Evolutionary conservation across 2,113 vertebrate genomes (phyloP), one percentile per base, ranked within the genome.

Genomic region (Apistogramma diplotaenia): DNA sequence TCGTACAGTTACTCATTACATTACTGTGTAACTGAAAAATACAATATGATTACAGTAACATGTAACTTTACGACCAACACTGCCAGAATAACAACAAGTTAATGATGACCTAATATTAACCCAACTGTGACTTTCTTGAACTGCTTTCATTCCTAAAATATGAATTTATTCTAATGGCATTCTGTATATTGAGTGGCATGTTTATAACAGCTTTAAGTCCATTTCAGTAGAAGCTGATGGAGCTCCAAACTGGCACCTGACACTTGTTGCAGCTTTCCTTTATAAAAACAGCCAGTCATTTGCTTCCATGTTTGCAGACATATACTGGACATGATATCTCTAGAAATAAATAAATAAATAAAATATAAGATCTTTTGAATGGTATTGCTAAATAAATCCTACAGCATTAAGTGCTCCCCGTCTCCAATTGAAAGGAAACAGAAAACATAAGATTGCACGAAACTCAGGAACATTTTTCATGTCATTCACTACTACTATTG

Each of bases 281-380:
- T n/a, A n/a, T n/a, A n/a, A n/a, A n/a, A n/a, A n/a, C n/a, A 29
- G 40, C 23, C 23, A 49, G 5, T 70, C 46, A 49, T 49, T 3
- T 0, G 23, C 40, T 49, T 67, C 62, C 0, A 0, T 67, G 23
- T 49, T 67, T 67, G 25, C 62, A 67, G 40, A 49, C 1, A 49
- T 23, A 46, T 46, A 62, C n/a, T 62, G 40, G 3, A 25, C 9
- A 67, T 70, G 16, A 70, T 19, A 27, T 46, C 23, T 33, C 33
- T 33, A 33, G 33, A 33, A 33, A 33, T 8, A 33, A 33, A 2
- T 33, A 33, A 33, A 33, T 2, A 33, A 25, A 29, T 46, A 46
- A 67, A 67, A 67, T 1, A 0, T 19, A 16, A 67, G 23, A 67
- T 19, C 0, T 15, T 67, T 46, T 0, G 2, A 46, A 27, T 13